A percentile compares a stretch with the other conserved stretches of the same genome.
phyloP scores from a whole-genome alignment of 2,888 invertebrate genomes.

The Alloscopus bannaensis region DNA sequence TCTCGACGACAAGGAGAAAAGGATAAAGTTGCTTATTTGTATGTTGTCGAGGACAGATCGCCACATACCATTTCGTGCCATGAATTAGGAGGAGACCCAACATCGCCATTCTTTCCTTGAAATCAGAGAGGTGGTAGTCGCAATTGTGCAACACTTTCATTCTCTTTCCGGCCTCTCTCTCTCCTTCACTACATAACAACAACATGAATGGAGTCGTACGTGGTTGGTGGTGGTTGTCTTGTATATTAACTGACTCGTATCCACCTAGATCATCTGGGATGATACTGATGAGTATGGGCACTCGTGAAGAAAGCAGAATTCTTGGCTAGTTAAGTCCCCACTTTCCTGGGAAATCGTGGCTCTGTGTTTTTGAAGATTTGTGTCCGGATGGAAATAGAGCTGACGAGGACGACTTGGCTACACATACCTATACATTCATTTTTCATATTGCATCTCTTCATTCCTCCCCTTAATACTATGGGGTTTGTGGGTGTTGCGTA shows the following conservation, averaged over 20 bases:
- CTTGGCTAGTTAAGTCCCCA: conserved; percentile 36
- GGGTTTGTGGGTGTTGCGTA: no score
- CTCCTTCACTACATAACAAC: not conserved
- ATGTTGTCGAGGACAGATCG: conserved; percentile 15
- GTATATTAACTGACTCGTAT: conserved; percentile 10
- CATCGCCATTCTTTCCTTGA: conserved; percentile 4
- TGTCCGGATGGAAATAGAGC: conserved; percentile 34
- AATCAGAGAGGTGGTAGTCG: conserved; percentile 16
- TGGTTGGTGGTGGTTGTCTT: conserved; percentile 1
- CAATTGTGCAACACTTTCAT: conserved; percentile 11
- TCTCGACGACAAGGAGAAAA: conserved; percentile 8
- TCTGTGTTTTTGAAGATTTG: conserved; percentile 18
- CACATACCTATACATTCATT: no score
- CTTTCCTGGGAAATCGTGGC: conserved; percentile 11
- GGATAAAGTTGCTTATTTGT: conserved; percentile 24
- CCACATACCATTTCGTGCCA: conserved; percentile 23
- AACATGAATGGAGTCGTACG: conserved; percentile 1
- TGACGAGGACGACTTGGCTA: conserved; percentile 31
- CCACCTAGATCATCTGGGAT: conserved; percentile 18
- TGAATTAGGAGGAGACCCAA: conserved; percentile 18
- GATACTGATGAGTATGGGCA: conserved; percentile 26
- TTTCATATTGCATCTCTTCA: no score
- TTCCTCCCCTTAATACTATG: no score
- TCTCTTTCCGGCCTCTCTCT: not conserved
- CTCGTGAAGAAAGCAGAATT: conserved; percentile 8